Percentiles rank a stretch among this genome's conserved stretches.
Conservation (phyloP, 2,888 invertebrate species). For the Phorcus lineatus region DNA sequence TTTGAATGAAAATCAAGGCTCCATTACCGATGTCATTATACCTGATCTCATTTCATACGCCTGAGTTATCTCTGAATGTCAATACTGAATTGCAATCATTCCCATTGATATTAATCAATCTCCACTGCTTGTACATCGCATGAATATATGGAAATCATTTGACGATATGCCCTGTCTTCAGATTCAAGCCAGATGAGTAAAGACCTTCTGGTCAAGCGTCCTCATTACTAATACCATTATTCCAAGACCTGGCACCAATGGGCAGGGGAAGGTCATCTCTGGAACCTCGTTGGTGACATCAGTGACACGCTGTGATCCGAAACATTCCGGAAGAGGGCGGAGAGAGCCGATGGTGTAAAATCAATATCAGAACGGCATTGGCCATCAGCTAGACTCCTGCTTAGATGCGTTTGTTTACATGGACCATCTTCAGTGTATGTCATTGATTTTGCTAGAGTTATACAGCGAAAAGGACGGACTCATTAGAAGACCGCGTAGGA, state of each 20-base stretch:
- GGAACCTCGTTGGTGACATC: not conserved
- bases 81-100: too few relatives aligned
- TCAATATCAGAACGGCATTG: not conserved
- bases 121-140: too few relatives aligned
- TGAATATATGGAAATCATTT: too few relatives aligned
- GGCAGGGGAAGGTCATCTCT: not conserved
- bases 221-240: not conserved
- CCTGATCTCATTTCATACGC: too few relatives aligned
- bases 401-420: slow-evolving; percentile 11
- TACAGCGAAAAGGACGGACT: slow-evolving; percentile 13
- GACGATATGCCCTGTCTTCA: too few relatives aligned
- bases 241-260: not conserved
- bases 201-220: too few relatives aligned
- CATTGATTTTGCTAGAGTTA: not conserved
- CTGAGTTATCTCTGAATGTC: too few relatives aligned
- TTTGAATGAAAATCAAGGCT: too few relatives aligned
- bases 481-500: not conserved
- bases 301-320: not conserved
- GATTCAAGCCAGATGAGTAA: too few relatives aligned
- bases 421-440: not conserved
- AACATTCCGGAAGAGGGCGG: not conserved
- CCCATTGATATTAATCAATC: too few relatives aligned
- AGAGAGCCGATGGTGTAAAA: not conserved
- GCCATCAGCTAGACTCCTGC: not conserved
- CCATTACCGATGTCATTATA: too few relatives aligned